Percentiles rank a stretch among this genome's conserved stretches.
Conservation (phyloP, 2,888 invertebrate genomes). For the Macropis europaea region DNA sequence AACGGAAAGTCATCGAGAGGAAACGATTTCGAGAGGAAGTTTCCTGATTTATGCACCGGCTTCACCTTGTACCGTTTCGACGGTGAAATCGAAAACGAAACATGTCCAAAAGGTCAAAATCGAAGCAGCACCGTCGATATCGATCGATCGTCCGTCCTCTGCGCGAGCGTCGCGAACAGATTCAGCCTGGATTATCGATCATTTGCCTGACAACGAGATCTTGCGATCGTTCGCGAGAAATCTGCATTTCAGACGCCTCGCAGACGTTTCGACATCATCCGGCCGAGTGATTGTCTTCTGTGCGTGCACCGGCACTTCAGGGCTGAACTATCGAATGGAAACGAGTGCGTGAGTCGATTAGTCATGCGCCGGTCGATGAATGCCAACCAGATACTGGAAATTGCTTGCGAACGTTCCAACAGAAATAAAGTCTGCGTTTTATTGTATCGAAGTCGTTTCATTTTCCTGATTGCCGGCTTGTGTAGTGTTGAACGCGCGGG, state of each 20-base stretch:
- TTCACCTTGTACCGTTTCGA: slow-evolving; percentile 20
- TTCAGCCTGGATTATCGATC: slow-evolving; percentile 50
- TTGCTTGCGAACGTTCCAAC: not conserved
- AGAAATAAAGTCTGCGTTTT: too few species aligned
- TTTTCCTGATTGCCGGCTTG: too few species aligned
- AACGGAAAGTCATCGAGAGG: too few species aligned
- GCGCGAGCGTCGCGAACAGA: not conserved
- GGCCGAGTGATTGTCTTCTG: not conserved
- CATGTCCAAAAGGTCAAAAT: slow-evolving; percentile 23
- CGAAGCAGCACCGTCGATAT: slow-evolving; percentile 1
- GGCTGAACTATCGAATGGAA: slow-evolving; percentile 10
- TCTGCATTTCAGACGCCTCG: slow-evolving; percentile 14
- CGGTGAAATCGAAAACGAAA: slow-evolving; percentile 15
- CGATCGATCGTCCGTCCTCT: slow-evolving; percentile 8
- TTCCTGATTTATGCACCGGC: slow-evolving; percentile 12
- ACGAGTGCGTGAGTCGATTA: slow-evolving; percentile 33
- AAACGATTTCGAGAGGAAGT: slow-evolving; percentile 14
- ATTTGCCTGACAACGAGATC: slow-evolving; percentile 37
- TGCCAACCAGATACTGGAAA: slow-evolving; percentile 12
- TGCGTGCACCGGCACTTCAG: slow-evolving; percentile 23
- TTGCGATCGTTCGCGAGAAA: slow-evolving; percentile 8
- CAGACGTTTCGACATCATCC: slow-evolving; percentile 10
- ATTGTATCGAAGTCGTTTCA: too few species aligned
- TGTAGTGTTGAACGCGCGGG: too few species aligned
- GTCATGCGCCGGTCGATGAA: slow-evolving; percentile 39